Evolutionary conservation across 2,113 vertebrate species (phyloP), one percentile per base, ranked within the genome.

Genomic region (Porphyrio hochstetteri): DNA sequence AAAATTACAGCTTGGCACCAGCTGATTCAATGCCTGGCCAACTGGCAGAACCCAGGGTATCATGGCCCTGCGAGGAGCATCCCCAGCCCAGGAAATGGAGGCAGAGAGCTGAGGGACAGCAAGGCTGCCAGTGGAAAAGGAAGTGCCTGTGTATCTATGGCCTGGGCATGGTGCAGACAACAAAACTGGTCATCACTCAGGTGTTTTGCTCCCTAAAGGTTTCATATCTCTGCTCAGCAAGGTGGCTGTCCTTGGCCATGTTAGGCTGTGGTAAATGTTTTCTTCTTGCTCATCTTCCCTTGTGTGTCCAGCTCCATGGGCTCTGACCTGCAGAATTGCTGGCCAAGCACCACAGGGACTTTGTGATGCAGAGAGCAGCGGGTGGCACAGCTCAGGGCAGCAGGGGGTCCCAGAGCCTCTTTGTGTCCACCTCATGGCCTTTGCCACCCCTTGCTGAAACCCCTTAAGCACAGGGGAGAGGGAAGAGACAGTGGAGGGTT

Each of bases 231-330:
- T 92, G 61, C 60, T 85, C 40, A 24, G 5, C 10, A 16, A 88
- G 38, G 69, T 75, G 68, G 46, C n/a, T 93, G 91, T 86, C 88
- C 91, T 95, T 89, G 91, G 68, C 56, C 17, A 1, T 10, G 42
- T 61, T 42, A 90, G 87, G 61, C 55, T 67, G 8, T 92, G 92
- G 96, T 74, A 90, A 93, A 96, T 85, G 40, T 75, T 69, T 69
- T 59, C 25, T 27, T 9, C 29, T 90, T 76, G 52, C 67, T 85
- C 87, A 78, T 64, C 35, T 84, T n/a, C 36, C 29, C 24, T 59
- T 53, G 61, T 76, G 72, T 20, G 67, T 31, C 33, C 72, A 70
- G 33, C 68, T 76, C 74, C 36, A 13, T 40, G 71, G 83, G 40
- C 65, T 42, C 29, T 71, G 42, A 87, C 83, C 94, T 63, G 35